Evolutionary conservation across 30 jellyfish, hydroid and myxozoan genomes (phyloP).

Genomic region (Hydra vulgaris): DNA sequence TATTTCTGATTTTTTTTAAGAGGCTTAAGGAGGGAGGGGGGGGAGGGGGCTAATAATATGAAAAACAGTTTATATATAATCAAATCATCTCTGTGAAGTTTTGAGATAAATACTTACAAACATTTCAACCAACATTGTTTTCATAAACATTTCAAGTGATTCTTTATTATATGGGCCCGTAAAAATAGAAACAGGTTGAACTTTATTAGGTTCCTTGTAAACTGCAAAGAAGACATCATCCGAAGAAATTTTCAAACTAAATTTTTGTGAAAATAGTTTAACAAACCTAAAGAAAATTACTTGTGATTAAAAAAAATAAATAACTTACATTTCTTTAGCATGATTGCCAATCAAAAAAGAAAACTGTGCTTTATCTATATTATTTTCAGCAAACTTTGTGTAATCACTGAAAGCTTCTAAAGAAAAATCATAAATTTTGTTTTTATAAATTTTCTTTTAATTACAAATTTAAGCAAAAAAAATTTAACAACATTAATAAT

Average conservation of each 20-base stretch:
- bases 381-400: not conserved
- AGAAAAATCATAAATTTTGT: not conserved
- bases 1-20: too few relatives aligned
- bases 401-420: not conserved
- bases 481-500: too few relatives aligned
- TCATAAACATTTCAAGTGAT: not conserved
- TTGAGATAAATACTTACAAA: not conserved
- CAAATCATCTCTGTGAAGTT: too few relatives aligned
- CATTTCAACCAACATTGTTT: not conserved
- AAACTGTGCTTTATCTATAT: not conserved
- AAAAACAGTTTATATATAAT: too few relatives aligned
- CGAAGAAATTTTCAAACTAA: not conserved
- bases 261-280: too few relatives aligned
- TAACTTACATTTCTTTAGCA: not conserved
- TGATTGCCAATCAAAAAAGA: not conserved
- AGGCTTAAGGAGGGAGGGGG: too few relatives aligned
- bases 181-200: not conserved
- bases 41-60: too few relatives aligned
- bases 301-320: too few relatives aligned
- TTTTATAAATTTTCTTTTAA: too few relatives aligned
- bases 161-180: not conserved
- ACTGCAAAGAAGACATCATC: not conserved
- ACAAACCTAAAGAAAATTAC: too few relatives aligned
- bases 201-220: not conserved
- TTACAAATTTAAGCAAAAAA: too few relatives aligned